Base-by-base conservation (phyloP, 2,888 invertebrate species). In the Drosophila mimetica region DNA sequence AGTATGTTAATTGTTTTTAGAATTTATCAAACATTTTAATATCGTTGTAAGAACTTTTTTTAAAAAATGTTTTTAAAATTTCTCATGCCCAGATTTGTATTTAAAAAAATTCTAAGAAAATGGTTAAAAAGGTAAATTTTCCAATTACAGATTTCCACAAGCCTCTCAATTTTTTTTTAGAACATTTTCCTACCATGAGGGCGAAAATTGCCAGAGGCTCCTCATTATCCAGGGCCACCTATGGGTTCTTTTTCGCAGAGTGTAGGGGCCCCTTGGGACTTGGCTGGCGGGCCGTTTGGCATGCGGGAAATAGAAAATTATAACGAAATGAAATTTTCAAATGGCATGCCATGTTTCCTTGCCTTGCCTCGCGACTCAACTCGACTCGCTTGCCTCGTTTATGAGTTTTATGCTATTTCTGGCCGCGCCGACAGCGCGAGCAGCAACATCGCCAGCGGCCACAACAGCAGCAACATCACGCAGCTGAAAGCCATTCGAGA, bases 321-420 rank as follows among this genome's bases (percentile, higher is more conserved):
- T 86, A 81, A 80, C 77, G 75, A 81, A 81, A 80, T 75, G 83
- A 81, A 78, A 84, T 82, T 82, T 82, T 82, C 85, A 81, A 86
- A 86, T 86, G 85, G 86, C 86, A 84, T 81, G 86, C 81, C 84
- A 81, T 79, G 79, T 67, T 66, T 70, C 61, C 74, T 64, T 67
- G 53, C 71, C 72, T 65, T 61, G 64, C 44, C 64, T 77, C 63
- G 61, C 69, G 47, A 53, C 74, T 75, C 53, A 47, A 61, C 60
- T 75, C 53, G 52, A 61, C 60, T 41, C 73, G 32, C 48, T 52
- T 74, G 74, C 54, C 77, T 48, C 79, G 82, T 86, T 87, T 84
- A 87, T 84, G 88, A 83, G 86, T 87, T 86, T 77, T 83, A 77
- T 78, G 84, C 84, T 84, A 84, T 84, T 84, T 84, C 86, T 86